Conservation (phyloP, 2,113 vertebrate species). For the Athene noctua region DNA sequence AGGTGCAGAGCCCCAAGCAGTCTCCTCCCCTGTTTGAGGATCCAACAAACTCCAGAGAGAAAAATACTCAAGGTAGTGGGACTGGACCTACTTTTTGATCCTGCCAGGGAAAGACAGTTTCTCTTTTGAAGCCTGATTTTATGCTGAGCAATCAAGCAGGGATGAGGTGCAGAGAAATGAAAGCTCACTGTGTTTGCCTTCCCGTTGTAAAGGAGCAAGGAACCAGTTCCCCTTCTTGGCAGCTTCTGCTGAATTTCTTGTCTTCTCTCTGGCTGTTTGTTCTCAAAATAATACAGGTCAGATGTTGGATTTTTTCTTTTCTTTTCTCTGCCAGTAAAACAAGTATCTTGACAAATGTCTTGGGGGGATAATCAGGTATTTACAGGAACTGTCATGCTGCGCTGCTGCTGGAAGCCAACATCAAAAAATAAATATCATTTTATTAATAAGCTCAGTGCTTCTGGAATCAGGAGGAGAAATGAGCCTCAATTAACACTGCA, state of each 20-base stretch:
- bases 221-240: neutral
- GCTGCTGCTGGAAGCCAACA: slow-evolving; percentile 22
- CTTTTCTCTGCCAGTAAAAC: slow-evolving; percentile 2
- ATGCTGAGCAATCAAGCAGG: neutral
- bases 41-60: neutral
- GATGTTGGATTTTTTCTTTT: neutral
- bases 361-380: slow-evolving; percentile 19
- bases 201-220: rapidly evolving
- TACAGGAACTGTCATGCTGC: neutral
- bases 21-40: neutral
- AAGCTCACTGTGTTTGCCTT: neutral
- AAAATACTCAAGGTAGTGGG: neutral
- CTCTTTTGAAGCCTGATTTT: neutral
- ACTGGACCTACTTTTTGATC: neutral
- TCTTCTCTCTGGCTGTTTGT: neutral
- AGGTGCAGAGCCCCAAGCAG: neutral
- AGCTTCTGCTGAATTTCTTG: neutral
- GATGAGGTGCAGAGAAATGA: neutral
- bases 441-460: neutral
- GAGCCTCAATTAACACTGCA: neutral
- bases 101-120: neutral
- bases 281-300: slow-evolving; percentile 17
- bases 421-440: neutral
- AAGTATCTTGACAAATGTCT: neutral
- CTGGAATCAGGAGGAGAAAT: neutral